Evolutionary conservation across 2,113 vertebrate genomes (phyloP).

Genomic region (Epinephelus cyanopodus): DNA sequence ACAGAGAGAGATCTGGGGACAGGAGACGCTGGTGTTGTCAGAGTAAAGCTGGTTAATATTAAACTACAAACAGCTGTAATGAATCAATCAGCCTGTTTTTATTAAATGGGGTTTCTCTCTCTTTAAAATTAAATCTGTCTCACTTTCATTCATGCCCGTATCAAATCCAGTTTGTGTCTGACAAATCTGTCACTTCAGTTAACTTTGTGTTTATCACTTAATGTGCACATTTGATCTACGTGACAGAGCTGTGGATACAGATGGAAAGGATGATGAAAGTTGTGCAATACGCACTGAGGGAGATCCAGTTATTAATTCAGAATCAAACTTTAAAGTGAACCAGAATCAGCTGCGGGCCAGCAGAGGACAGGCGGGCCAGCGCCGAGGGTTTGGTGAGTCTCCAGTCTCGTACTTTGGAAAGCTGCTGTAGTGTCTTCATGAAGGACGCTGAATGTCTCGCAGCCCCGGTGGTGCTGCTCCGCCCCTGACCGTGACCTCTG

Average conservation of each 20-base stretch:
- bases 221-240: background rate
- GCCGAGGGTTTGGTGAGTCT: background rate
- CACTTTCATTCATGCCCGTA: no score
- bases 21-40: no score
- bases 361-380: background rate
- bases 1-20: no score
- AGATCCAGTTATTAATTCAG: conserved; percentile 36
- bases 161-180: background rate
- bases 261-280: conserved; percentile 57
- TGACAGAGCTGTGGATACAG: conserved; percentile 29
- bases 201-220: no score
- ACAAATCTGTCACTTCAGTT: background rate
- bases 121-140: no score
- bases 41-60: no score
- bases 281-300: conserved; percentile 4
- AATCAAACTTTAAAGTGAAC: conserved; percentile 32
- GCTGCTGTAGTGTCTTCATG: conserved; percentile 11
- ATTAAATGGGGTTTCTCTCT: no score
- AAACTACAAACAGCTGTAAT: no score
- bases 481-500: conserved; percentile 2
- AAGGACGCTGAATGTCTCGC: background rate
- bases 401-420: background rate
- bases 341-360: background rate
- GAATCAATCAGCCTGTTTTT: no score
- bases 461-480: background rate